Evolutionary conservation across 2,797 vertebrate species (phyloP), one percentile per base, ranked within the genome.

Genomic region (Cryptoprocta ferox): DNA sequence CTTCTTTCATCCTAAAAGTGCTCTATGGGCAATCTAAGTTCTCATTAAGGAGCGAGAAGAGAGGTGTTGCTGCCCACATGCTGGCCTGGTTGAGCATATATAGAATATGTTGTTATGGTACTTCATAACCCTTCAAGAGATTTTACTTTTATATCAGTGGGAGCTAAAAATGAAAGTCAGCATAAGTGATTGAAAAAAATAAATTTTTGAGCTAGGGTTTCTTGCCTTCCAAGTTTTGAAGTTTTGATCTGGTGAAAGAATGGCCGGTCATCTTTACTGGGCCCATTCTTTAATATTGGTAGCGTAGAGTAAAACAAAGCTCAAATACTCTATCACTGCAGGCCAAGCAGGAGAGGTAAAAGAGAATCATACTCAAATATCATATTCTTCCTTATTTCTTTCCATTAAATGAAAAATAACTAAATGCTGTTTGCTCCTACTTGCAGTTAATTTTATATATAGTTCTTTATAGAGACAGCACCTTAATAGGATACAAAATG

Each of bases 141-240:
- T 80, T 87, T 89, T 73, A 80, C 15, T 88, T 91, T 35, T 95
- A 11, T 71, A 81, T 75, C 3, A 19, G 11, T 2, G 24, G 68
- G 93, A 88, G 30, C 59, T 80, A 83, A 56, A 83, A 85, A n/a
- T 79, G 79, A 90, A 82, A 82, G 12, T 66, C 24, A 94, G 9
- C n/a, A 92, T 88, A 93, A 87, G 24, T 87, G 42, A 95, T 35
- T 78, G 75, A 32, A 93, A 87, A 91, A 91, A 68, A 53, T 61
- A 85, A 86, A 83, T 42, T 79, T 35, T 70, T 66, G 6, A 56
- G 5, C 42, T 71, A 39, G 0, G 0, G 15, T 89, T 91, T 80
- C 42, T 79, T 95, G 86, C 30, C 53, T 88, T 75, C 66, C 32
- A 73, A 65, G 12, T 91, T 94, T 92, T 88, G 16, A 88, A 89